Evolutionary conservation across 2,113 vertebrate species (phyloP).

Genomic region (Pollimyrus isidori): DNA sequence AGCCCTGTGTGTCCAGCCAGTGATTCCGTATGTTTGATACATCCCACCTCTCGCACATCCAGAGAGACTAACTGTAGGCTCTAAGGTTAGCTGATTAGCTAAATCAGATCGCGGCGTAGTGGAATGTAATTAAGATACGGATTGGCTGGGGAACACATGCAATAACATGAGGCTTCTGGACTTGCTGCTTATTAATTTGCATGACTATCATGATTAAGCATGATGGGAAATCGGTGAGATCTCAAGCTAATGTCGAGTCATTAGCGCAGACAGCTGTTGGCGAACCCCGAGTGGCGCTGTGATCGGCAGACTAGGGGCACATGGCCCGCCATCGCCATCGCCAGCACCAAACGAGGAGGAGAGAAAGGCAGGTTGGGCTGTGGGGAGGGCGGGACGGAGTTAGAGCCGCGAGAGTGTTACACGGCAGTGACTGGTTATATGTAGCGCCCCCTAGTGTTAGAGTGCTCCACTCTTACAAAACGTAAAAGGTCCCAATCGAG

Average conservation of each 20-base stretch:
- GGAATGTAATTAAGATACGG: background rate
- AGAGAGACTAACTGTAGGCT: background rate
- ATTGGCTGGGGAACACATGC: background rate
- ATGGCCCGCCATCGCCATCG: background rate
- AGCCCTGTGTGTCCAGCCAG: background rate
- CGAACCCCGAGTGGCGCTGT: background rate
- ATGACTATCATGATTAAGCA: background rate
- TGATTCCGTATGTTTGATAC: background rate
- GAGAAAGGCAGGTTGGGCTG: background rate
- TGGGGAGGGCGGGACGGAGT: background rate
- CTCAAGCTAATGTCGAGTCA: background rate
- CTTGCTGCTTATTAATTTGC: background rate
- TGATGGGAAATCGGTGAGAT: background rate
- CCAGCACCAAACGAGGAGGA: background rate
- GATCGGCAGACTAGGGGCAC: background rate
- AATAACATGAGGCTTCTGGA: background rate
- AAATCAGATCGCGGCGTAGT: background rate
- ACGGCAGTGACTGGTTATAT: constrained; percentile 13
- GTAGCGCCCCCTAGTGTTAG: background rate
- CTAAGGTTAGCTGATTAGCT: background rate
- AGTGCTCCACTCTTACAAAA: background rate
- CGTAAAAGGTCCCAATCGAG: constrained; percentile 38
- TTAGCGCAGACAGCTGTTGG: background rate
- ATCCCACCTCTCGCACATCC: background rate
- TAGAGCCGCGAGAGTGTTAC: background rate